phyloP scores from a whole-genome alignment of 2,888 invertebrate species.

The Cremastinae sp. region DNA sequence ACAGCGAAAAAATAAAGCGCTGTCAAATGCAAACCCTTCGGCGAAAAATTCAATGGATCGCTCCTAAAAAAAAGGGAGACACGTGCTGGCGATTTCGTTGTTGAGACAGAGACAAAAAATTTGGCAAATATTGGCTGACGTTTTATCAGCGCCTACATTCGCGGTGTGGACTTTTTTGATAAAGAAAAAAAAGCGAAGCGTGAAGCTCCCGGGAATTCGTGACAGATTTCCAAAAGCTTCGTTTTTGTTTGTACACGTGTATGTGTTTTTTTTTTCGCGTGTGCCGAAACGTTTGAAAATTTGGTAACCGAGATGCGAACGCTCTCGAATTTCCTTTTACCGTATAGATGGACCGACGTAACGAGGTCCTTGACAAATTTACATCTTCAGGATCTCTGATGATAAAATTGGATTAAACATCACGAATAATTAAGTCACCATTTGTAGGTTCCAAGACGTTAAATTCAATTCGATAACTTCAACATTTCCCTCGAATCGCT shows the following conservation, averaged over 20 bases:
- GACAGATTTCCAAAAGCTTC: conserved; percentile 10
- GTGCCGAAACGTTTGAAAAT: neutral
- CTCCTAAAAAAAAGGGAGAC: no score
- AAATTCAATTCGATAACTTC: conserved; percentile 35
- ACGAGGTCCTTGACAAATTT: neutral
- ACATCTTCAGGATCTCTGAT: conserved; percentile 22
- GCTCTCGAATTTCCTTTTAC: conserved; percentile 4
- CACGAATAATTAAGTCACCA: conserved; percentile 11
- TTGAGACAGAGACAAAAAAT: no score
- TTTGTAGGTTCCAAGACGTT: conserved; percentile 4
- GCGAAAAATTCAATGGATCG: no score
- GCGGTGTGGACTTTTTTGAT: no score
- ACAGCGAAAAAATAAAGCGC: no score
- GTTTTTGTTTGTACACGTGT: neutral
- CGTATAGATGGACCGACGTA: conserved; percentile 1
- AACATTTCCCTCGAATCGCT: neutral
- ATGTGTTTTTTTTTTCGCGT: no score
- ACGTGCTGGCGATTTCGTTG: no score
- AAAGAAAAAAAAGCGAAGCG: no score
- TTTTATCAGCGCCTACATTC: no score
- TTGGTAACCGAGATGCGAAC: conserved; percentile 5
- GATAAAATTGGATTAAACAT: conserved; percentile 34
- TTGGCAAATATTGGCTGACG: no score
- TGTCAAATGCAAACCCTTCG: no score
- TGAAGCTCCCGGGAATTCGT: no score